phyloP scores from a whole-genome alignment of 2,797 vertebrate genomes.

The Astyanax mexicanus region DNA sequence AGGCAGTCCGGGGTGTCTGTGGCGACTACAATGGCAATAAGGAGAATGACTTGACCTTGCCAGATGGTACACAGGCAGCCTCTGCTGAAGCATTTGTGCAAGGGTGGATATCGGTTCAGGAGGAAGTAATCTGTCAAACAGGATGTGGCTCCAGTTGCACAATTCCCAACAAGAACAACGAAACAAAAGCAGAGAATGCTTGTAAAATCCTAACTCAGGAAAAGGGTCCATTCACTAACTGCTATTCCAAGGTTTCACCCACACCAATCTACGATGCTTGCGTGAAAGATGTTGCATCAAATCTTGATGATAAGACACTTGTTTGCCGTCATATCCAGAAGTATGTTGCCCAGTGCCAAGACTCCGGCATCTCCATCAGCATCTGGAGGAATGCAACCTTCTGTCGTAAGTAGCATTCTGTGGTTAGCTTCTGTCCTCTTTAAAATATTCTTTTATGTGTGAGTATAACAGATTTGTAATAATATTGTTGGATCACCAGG shows the following conservation, averaged over 20 bases:
- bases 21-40: slow-evolving; percentile 74
- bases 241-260: slow-evolving; percentile 60
- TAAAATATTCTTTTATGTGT: no score
- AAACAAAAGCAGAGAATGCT: neutral
- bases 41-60: slow-evolving; percentile 69
- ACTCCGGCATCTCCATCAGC: neutral
- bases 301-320: neutral
- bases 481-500: no score
- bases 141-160: slow-evolving; percentile 58
- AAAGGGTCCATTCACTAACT: slow-evolving; percentile 66
- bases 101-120: slow-evolving; percentile 64
- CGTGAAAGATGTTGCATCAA: slow-evolving; percentile 58
- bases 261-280: slow-evolving; percentile 66
- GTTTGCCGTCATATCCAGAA: slow-evolving; percentile 74
- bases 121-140: slow-evolving; percentile 48
- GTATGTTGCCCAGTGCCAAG: slow-evolving; percentile 68
- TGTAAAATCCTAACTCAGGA: slow-evolving; percentile 67
- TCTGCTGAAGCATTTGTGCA: slow-evolving; percentile 61
- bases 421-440: neutral
- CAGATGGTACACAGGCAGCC: neutral
- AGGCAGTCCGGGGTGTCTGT: slow-evolving; percentile 67
- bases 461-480: no score
- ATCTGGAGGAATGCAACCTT: slow-evolving; percentile 67
- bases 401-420: slow-evolving; percentile 74
- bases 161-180: rapidly evolving